phyloP scores from a whole-genome alignment of 1,140 invertebrate species.

The Metaphire vulgaris region DNA sequence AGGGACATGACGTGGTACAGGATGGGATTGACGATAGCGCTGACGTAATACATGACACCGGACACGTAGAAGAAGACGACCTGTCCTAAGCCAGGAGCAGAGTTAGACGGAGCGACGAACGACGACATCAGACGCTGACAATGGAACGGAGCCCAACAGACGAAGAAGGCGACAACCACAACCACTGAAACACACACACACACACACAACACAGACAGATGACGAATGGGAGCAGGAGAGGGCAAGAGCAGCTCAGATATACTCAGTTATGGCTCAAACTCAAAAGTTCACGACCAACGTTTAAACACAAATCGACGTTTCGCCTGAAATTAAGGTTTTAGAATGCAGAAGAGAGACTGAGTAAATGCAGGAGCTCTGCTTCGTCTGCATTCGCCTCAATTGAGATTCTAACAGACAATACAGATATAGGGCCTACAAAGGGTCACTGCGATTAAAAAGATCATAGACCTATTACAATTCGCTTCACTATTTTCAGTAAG shows the following conservation, averaged over 20 bases:
- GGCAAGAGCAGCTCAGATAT: no score
- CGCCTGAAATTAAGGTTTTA: no score
- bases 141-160: constrained; percentile 89
- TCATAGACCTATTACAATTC: neutral
- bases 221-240: no score
- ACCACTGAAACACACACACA: constrained; percentile 72
- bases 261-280: no score
- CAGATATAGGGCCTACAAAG: neutral
- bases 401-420: neutral
- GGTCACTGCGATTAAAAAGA: neutral
- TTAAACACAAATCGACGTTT: no score
- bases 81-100: no score
- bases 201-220: no score
- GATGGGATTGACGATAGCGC: constrained; percentile 80
- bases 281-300: no score
- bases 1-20: constrained; percentile 88
- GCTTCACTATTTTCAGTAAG: neutral
- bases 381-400: neutral
- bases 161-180: constrained; percentile 82
- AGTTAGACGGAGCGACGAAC: constrained; percentile 57
- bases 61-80: constrained; percentile 32
- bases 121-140: constrained; percentile 72
- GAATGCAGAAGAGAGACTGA: no score
- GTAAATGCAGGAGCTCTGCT: neutral
- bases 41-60: constrained; percentile 71